These are phyloP conservation scores for Hiodon tergisus DNA, from an alignment of 2,113 vertebrate genomes.

Conservation along the genomic window DNA sequence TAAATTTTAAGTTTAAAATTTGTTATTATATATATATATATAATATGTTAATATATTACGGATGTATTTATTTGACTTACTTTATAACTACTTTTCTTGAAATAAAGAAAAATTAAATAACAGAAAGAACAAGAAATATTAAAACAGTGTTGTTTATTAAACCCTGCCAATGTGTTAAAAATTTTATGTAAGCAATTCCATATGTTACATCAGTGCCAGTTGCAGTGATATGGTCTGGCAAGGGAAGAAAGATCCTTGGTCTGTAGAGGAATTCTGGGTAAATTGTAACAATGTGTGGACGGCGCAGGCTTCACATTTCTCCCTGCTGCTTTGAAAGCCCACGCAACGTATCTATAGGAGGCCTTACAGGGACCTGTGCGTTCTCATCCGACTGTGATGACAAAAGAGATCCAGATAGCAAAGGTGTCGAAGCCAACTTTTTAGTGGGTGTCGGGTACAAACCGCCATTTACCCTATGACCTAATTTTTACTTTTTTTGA, in stretches of 20 bases:
- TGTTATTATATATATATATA: too few species aligned
- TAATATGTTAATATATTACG: too few species aligned
- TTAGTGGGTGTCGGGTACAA: background rate
- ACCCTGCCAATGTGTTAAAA: constrained; percentile 14
- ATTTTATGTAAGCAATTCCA: constrained; percentile 28
- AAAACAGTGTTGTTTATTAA: constrained; percentile 9
- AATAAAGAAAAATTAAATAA: background rate
- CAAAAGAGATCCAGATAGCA: background rate
- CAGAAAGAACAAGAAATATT: background rate
- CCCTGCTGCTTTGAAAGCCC: constrained; percentile 21
- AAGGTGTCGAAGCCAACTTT: background rate
- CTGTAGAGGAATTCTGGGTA: constrained; percentile 17
- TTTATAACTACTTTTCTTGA: too few species aligned
- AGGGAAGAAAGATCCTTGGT: constrained; percentile 18
- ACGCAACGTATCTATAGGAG: background rate
- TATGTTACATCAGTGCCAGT: background rate
- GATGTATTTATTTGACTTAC: too few species aligned
- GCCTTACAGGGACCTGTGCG: background rate
- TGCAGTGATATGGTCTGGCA: constrained; percentile 12
- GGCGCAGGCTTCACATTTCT: background rate
- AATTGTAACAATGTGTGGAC: background rate
- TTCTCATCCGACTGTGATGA: background rate
- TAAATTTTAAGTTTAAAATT: too few species aligned
- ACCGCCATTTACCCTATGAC: background rate
- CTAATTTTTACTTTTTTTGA: too few species aligned